Percentiles rank a stretch among this genome's conserved stretches.
Evolutionary conservation across 2,888 invertebrate genomes (phyloP).

Genomic region (Himalopsyche tibetana): DNA sequence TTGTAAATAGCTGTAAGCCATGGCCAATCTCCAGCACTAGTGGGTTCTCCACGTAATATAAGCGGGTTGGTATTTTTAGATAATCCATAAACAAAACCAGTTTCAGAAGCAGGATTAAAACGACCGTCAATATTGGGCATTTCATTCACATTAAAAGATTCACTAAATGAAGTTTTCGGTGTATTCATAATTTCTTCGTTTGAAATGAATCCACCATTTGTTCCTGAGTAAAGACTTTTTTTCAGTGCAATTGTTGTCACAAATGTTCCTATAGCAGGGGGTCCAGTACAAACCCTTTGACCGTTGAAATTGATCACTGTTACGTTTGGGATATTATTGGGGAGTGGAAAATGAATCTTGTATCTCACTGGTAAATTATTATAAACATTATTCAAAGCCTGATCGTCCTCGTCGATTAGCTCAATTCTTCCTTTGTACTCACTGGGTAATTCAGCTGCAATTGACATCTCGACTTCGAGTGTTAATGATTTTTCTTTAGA

Average conservation of each 20-base stretch:
- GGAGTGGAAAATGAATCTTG: constrained; percentile 69
- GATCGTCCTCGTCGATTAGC: constrained; percentile 46
- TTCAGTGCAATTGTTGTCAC: constrained; percentile 70
- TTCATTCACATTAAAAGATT: too few species aligned
- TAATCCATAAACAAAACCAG: too few species aligned
- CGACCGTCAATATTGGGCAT: too few species aligned
- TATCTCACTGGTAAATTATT: constrained; percentile 69
- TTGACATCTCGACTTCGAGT: constrained; percentile 56
- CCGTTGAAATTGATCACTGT: constrained; percentile 70
- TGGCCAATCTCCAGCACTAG: constrained; percentile 70
- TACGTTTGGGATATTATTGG: constrained; percentile 68
- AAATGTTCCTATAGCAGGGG: constrained; percentile 67
- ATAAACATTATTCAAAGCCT: constrained; percentile 66
- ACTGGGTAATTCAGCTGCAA: constrained; percentile 43
- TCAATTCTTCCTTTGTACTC: constrained; percentile 52
- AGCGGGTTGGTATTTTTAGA: constrained; percentile 51
- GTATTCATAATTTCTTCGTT: too few species aligned
- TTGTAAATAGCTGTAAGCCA: constrained; percentile 71
- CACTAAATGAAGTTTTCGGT: too few species aligned
- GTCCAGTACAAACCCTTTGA: constrained; percentile 69
- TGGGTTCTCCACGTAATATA: constrained; percentile 66
- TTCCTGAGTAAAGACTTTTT: constrained; percentile 67
- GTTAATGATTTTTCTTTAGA: constrained; percentile 50
- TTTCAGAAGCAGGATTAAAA: too few species aligned
- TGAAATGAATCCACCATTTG: background rate